These are phyloP conservation scores for Gadus macrocephalus DNA, from an alignment of 2,113 vertebrate species.

Conservation along the genomic window DNA sequence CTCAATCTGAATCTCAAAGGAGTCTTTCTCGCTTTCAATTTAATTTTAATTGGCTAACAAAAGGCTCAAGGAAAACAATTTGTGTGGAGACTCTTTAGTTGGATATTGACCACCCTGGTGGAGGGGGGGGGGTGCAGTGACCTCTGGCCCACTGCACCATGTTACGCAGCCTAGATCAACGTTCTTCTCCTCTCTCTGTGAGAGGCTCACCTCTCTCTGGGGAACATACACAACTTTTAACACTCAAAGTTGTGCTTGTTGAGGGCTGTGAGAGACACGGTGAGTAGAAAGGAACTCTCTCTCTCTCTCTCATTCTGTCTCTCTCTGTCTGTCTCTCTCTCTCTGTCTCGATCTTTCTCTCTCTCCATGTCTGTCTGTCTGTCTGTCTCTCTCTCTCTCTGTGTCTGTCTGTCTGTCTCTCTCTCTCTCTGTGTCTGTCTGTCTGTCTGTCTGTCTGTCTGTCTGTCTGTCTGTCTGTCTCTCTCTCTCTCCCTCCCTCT, in stretches of 20 bases:
- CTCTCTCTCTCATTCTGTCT: too few species aligned
- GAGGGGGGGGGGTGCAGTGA: conserved; percentile 55
- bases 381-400: too few species aligned
- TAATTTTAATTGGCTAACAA: conserved; percentile 33
- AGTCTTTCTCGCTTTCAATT: not conserved
- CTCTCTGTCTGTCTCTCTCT: conserved; percentile 1
- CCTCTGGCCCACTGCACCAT: conserved; percentile 51
- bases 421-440: too few species aligned
- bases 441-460: too few species aligned
- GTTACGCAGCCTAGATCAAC: conserved; percentile 66
- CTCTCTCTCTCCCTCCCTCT: too few species aligned
- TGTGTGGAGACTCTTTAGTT: conserved; percentile 37
- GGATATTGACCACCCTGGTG: conserved; percentile 56
- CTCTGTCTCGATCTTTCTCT: too few species aligned
- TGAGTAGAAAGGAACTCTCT: too few species aligned
- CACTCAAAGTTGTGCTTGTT: too few species aligned
- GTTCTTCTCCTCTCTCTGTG: conserved; percentile 31
- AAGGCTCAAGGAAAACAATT: conserved; percentile 34
- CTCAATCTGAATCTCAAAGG: not conserved
- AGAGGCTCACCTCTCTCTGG: conserved; percentile 30
- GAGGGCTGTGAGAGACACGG: too few species aligned
- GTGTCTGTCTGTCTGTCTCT: too few species aligned
- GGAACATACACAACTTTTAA: conserved; percentile 38
- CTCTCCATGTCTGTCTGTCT: too few species aligned
- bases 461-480: too few species aligned